Evolutionary conservation across 2,888 invertebrate species (phyloP).

Genomic region (Volucella inanis): DNA sequence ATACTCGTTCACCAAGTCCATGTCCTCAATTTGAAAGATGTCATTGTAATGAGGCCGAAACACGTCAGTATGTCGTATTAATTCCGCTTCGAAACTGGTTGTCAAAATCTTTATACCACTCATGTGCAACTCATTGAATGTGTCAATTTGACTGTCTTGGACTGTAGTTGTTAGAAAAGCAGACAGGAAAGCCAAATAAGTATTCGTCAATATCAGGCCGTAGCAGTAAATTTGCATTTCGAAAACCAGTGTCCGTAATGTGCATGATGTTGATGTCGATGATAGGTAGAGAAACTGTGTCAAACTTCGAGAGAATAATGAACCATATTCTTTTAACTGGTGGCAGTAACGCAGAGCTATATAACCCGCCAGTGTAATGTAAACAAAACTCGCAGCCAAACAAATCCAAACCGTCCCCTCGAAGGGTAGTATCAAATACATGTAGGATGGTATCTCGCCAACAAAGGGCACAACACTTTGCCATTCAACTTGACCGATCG

Average conservation of each 20-base stretch:
- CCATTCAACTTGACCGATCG: slow-evolving; percentile 58
- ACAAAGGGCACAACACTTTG: slow-evolving; percentile 35
- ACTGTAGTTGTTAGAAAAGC: slow-evolving; percentile 69
- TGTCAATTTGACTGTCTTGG: slow-evolving; percentile 53
- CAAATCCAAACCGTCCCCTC: slow-evolving; percentile 46
- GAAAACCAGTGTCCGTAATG: slow-evolving; percentile 19
- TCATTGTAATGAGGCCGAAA: slow-evolving; percentile 8
- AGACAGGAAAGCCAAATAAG: slow-evolving; percentile 55
- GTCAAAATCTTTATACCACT: slow-evolving; percentile 49
- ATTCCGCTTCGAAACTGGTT: slow-evolving; percentile 23
- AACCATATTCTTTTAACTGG: slow-evolving; percentile 35
- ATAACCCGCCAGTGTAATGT: slow-evolving; percentile 41
- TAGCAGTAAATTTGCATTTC: slow-evolving; percentile 63
- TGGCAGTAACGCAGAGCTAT: background rate
- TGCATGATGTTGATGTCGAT: slow-evolving; percentile 3
- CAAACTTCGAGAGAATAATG: slow-evolving; percentile 45
- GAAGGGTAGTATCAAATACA: slow-evolving; percentile 49
- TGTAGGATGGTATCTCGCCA: slow-evolving; percentile 42
- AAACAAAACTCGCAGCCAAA: slow-evolving; percentile 40
- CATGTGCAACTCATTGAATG: slow-evolving; percentile 29
- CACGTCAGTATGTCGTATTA: slow-evolving; percentile 28
- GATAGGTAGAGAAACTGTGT: slow-evolving; percentile 50
- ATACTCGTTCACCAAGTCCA: slow-evolving; percentile 49
- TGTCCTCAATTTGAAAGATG: slow-evolving; percentile 42
- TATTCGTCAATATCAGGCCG: slow-evolving; percentile 56